Evolutionary conservation across 2,888 invertebrate genomes (phyloP).

Genomic region (Apamea monoglypha): DNA sequence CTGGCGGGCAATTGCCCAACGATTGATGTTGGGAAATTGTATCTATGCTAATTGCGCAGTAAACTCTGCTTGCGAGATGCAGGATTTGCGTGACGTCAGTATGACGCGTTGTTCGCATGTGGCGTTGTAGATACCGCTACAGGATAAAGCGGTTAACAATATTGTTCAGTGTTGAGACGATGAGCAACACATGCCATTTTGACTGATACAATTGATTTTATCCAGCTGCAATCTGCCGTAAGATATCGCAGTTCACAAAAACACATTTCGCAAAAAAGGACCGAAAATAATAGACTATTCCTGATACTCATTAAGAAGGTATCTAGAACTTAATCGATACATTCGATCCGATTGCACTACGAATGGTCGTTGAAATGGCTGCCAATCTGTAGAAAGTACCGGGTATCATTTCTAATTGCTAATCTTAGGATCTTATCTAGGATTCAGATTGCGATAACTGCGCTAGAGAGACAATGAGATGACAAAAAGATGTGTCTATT

Average conservation of each 20-base stretch:
- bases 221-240: not conserved
- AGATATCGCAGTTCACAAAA: not conserved
- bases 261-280: slow-evolving; percentile 7
- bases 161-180: too few relatives aligned
- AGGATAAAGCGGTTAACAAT: too few relatives aligned
- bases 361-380: slow-evolving; percentile 55
- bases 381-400: slow-evolving; percentile 58
- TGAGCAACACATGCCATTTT: too few relatives aligned
- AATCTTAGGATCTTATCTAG: slow-evolving; percentile 49
- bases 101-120: too few relatives aligned
- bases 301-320: slow-evolving; percentile 1
- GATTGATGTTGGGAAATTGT: too few relatives aligned
- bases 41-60: too few relatives aligned
- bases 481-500: slow-evolving; percentile 36
- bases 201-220: too few relatives aligned
- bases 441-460: slow-evolving; percentile 51
- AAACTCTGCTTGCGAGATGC: too few relatives aligned
- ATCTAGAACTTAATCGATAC: slow-evolving; percentile 47
- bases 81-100: too few relatives aligned
- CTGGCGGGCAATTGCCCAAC: too few relatives aligned
- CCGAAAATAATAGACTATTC: not conserved
- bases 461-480: slow-evolving; percentile 44
- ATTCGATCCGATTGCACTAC: slow-evolving; percentile 67
- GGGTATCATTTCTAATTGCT: slow-evolving; percentile 59
- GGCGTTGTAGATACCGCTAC: too few relatives aligned